Base-by-base conservation (phyloP, 2,797 vertebrate species). In the Nyctibius grandis region DNA sequence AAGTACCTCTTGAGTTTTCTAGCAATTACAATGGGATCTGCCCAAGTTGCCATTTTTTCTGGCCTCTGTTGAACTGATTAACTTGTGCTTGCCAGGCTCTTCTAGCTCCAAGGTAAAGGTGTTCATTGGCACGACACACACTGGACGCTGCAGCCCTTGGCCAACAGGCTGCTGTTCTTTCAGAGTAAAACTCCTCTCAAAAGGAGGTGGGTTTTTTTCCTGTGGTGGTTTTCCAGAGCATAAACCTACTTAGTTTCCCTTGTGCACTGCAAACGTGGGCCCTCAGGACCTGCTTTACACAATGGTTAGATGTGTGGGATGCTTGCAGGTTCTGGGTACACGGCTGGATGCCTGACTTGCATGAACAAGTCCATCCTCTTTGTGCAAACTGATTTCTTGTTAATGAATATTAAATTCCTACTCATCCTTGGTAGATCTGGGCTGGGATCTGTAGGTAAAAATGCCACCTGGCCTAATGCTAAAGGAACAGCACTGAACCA, bases 291-390 rank as follows among this genome's bases (percentile, higher is more conserved):
- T 6, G 53, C 48, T 65, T 47, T 59, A 31, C 29, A 10, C 34
- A 6, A 0, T 1, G 0, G 4, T 60, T 45, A 22, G 79, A 15
- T 4, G 4, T 85, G 65, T n/a, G 31, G 59, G 64, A n/a, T 1
- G 9, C 26, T 75, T 12, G 31, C 21, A 36, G 72, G 34, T 69
- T 33, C 81, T 33, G 59, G 1, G 9, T 16, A 21, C 20, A 57
- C 20, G 28, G 21, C 17, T 70, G 11, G 53, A 54, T 17, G 54
- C 34, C 34, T 40, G 70, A 15, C 36, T 75, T 69, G 54, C n/a
- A 9, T 0, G 18, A 45, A 15, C 60, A 81, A 17, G 64, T 61
- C 33, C 5, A 2, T 56, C 79, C 31, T 85, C 15, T 15, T 28
- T 26, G 45, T 67, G 72, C 3, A 1, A 70, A 23, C 47, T 28